Evolutionary conservation across 2,113 vertebrate species (phyloP).

Genomic region (Takifugu flavidus): DNA sequence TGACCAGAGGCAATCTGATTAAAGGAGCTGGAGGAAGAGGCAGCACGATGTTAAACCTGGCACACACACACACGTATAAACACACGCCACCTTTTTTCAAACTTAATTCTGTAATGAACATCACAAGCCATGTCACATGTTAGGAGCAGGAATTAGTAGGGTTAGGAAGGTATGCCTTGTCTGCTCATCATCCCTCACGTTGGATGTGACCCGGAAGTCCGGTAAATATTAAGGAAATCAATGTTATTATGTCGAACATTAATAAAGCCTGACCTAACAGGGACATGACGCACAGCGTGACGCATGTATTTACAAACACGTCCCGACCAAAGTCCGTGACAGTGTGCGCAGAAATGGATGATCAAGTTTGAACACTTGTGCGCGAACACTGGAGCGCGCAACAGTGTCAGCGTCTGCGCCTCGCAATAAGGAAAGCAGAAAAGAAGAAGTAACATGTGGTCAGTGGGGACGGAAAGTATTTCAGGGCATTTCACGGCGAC

Average conservation of each 20-base stretch:
- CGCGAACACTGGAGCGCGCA: slow-evolving; percentile 5
- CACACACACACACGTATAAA: slow-evolving; percentile 5
- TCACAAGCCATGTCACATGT: slow-evolving; percentile 70
- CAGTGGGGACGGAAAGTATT: slow-evolving; percentile 23
- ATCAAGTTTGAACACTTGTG: not conserved
- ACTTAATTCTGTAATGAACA: slow-evolving; percentile 66
- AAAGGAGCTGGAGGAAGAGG: not conserved
- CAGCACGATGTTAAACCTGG: not conserved
- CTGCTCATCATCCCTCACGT: too few species aligned
- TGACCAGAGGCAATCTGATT: not conserved
- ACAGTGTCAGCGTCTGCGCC: not conserved
- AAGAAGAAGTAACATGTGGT: slow-evolving; percentile 27
- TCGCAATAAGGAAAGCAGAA: slow-evolving; percentile 8
- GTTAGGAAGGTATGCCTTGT: slow-evolving; percentile 14
- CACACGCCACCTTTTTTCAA: slow-evolving; percentile 36
- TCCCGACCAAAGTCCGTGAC: not conserved
- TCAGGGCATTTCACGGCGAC: slow-evolving; percentile 14
- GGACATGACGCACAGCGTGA: too few species aligned
- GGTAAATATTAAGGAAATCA: too few species aligned
- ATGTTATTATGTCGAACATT: too few species aligned
- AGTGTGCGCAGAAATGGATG: slow-evolving; percentile 1
- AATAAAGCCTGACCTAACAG: too few species aligned
- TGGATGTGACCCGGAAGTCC: too few species aligned
- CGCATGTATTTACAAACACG: too few species aligned
- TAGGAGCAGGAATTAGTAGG: slow-evolving; percentile 40